A percentile compares a stretch with the other conserved stretches of the same genome.
These are phyloP conservation scores for Hirtodrosophila confusa DNA, from an alignment of 2,888 invertebrate species.

Conservation along the genomic window DNA sequence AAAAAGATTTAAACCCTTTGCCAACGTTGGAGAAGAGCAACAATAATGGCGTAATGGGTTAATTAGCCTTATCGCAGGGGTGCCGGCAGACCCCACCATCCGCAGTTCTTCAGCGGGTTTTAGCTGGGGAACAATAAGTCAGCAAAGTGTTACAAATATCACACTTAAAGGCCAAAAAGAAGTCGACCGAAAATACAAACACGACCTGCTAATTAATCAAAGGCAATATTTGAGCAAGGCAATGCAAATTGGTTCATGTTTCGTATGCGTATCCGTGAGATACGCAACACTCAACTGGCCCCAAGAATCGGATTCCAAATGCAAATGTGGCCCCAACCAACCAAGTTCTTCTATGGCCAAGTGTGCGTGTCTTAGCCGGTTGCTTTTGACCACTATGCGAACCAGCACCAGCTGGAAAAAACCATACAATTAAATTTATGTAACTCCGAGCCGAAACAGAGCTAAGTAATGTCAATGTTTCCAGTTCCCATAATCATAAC, in stretches of 20 bases:
- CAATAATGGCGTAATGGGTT: constrained; percentile 78
- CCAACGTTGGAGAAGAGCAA: constrained; percentile 47
- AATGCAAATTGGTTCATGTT: constrained; percentile 49
- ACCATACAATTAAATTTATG: constrained; percentile 72
- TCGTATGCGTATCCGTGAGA: constrained; percentile 68
- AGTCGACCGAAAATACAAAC: constrained; percentile 49
- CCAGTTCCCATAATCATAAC: constrained; percentile 79
- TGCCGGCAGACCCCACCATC: constrained; percentile 2
- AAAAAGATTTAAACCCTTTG: constrained; percentile 44
- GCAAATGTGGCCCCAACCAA: constrained; percentile 15
- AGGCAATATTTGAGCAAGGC: background rate
- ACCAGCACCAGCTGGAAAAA: constrained; percentile 15
- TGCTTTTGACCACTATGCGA: constrained; percentile 23
- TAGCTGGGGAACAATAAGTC: constrained; percentile 58
- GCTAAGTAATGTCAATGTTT: constrained; percentile 73
- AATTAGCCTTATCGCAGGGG: constrained; percentile 71
- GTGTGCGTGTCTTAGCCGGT: constrained; percentile 44
- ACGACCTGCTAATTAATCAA: constrained; percentile 11
- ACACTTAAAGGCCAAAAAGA: constrained; percentile 65
- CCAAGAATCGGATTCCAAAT: constrained; percentile 11
- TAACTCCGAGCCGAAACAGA: constrained; percentile 42
- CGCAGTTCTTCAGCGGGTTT: constrained; percentile 21
- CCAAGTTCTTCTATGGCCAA: constrained; percentile 9
- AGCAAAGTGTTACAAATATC: constrained; percentile 80
- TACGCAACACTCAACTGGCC: constrained; percentile 61